These are phyloP conservation scores for Corythornis leucogaster DNA, from an alignment of 2,797 vertebrate species.

Conservation along the genomic window DNA sequence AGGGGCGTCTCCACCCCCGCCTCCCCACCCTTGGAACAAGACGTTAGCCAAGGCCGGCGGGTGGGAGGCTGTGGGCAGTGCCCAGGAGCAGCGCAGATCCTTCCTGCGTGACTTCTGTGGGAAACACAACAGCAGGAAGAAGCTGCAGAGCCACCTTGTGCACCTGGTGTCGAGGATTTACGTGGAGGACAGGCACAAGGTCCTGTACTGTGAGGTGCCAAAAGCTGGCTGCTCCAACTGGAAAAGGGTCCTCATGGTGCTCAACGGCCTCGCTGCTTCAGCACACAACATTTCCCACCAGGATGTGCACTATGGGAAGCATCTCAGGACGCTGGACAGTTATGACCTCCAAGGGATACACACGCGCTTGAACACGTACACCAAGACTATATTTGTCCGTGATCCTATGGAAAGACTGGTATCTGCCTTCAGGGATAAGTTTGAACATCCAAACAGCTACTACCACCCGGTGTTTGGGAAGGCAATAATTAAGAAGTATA, in stretches of 20 bases:
- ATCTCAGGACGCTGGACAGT: constrained; percentile 78
- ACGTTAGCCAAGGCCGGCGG: constrained; percentile 28
- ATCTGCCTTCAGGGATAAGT: constrained; percentile 84
- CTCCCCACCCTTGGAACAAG: constrained; percentile 54
- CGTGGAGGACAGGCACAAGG: constrained; percentile 80
- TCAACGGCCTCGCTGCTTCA: constrained; percentile 74
- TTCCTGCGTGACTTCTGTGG: constrained; percentile 77
- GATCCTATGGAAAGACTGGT: constrained; percentile 84
- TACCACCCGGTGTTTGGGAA: constrained; percentile 83
- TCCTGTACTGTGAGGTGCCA: constrained; percentile 82
- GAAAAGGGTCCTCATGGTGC: constrained; percentile 83
- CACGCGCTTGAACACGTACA: constrained; percentile 74
- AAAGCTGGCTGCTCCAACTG: constrained; percentile 84
- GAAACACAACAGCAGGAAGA: constrained; percentile 57
- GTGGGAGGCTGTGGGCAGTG: constrained; percentile 56
- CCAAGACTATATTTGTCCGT: constrained; percentile 81
- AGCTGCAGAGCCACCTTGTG: constrained; percentile 47
- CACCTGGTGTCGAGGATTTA: constrained; percentile 80
- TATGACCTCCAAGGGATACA: constrained; percentile 76
- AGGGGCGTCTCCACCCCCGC: constrained; percentile 36
- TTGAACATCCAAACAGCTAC: constrained; percentile 83
- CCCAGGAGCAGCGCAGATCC: constrained; percentile 73
- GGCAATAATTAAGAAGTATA: constrained; percentile 83
- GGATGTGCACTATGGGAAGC: constrained; percentile 80
- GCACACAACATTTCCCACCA: constrained; percentile 78